Evolutionary conservation across 2,113 vertebrate genomes (phyloP).

Genomic region (Lynx canadensis): DNA sequence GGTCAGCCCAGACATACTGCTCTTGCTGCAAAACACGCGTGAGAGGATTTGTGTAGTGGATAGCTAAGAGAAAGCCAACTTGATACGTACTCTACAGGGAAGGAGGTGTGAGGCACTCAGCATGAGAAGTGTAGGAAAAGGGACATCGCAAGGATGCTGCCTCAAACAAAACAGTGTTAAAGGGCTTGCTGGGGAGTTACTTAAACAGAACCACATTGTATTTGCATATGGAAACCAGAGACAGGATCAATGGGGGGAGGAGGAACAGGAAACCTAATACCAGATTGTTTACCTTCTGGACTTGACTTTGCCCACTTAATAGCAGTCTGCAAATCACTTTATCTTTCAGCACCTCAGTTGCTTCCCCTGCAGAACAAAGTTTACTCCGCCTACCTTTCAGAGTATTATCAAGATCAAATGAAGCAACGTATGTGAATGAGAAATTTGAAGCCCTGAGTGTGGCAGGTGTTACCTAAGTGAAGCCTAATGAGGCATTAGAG

Average conservation of each 20-base stretch:
- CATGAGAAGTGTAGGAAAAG: not conserved
- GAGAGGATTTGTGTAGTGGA: not conserved
- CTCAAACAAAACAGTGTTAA: not conserved
- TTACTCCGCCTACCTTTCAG: not conserved
- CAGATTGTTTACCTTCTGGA: not conserved
- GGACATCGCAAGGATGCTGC: not conserved
- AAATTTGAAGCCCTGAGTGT: not conserved
- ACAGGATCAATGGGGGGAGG: not conserved
- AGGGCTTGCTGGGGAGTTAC: not conserved
- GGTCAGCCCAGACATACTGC: not conserved
- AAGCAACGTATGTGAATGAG: not conserved
- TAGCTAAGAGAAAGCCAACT: not conserved
- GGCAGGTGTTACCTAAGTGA: not conserved
- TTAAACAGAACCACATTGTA: not conserved
- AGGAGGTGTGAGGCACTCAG: not conserved
- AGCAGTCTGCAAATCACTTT: not conserved
- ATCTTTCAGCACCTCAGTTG: not conserved
- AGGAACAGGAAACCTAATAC: not conserved
- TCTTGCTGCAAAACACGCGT: rapidly evolving
- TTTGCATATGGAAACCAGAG: not conserved
- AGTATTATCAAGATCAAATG: not conserved
- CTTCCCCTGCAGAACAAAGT: not conserved
- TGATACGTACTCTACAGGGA: not conserved
- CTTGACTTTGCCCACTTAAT: not conserved
- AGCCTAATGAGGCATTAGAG: not conserved